Evolutionary conservation across 2,113 vertebrate genomes (phyloP).

Genomic region (Desmodus rotundus): DNA sequence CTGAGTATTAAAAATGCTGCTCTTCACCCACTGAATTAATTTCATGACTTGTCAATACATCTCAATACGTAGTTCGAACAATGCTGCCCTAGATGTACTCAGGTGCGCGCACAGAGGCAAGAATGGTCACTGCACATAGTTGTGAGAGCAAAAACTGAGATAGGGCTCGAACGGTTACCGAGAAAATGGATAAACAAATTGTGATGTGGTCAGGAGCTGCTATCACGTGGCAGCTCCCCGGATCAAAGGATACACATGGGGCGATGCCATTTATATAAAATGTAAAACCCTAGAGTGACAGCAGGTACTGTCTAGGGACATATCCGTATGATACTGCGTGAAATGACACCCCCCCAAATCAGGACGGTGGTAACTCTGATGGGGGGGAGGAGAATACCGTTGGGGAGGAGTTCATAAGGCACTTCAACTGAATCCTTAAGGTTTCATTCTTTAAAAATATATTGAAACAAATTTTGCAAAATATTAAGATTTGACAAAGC

Average conservation of each 20-base stretch:
- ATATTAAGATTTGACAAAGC: background rate
- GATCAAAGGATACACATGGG: background rate
- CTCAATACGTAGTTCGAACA: background rate
- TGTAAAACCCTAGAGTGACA: background rate
- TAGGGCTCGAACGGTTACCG: background rate
- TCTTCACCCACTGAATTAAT: background rate
- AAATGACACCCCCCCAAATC: background rate
- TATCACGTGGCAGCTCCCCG: too few relatives aligned
- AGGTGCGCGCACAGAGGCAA: background rate
- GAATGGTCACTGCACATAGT: background rate
- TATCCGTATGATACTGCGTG: background rate
- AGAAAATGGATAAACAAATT: background rate
- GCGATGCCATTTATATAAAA: background rate
- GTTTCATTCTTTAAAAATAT: background rate
- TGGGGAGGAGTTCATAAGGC: background rate
- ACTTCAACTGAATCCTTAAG: background rate
- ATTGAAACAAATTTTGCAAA: background rate
- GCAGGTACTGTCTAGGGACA: background rate
- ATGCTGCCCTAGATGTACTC: background rate
- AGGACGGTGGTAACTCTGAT: background rate
- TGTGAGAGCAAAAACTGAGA: background rate
- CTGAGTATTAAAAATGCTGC: background rate
- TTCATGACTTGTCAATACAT: background rate
- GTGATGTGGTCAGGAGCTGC: background rate
- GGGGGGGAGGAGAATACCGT: rapidly evolving